These are phyloP conservation scores for Ispidina lecontei DNA, from an alignment of 2,797 vertebrate genomes.

Conservation along the genomic window DNA sequence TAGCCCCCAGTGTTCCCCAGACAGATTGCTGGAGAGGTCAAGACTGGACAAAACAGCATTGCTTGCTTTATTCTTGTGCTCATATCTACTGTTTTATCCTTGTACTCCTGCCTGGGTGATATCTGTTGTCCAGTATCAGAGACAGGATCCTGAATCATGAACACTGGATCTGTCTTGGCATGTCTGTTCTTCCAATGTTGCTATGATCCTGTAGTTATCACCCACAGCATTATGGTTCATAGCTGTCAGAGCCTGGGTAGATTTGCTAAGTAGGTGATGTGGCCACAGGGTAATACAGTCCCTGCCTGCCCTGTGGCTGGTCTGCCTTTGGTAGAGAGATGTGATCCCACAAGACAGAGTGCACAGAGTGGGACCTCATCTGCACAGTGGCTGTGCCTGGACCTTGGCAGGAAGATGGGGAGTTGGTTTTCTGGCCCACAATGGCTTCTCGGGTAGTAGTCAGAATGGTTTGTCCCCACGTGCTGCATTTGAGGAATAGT, in stretches of 20 bases:
- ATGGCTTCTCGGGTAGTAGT: background rate
- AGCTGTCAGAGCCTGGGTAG: background rate
- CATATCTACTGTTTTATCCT: background rate
- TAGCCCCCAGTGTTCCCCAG: background rate
- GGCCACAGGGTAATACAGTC: background rate
- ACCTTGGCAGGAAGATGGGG: background rate
- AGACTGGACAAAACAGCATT: background rate
- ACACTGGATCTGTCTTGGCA: background rate
- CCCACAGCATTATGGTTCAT: background rate
- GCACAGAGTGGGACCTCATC: too few relatives aligned
- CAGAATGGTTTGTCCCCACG: background rate
- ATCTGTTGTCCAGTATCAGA: background rate
- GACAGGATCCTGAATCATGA: background rate
- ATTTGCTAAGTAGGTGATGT: background rate
- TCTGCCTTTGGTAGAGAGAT: background rate
- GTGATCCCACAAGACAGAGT: too few relatives aligned
- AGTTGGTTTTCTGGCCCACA: background rate
- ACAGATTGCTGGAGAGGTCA: background rate
- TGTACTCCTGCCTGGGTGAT: background rate
- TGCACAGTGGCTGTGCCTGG: background rate
- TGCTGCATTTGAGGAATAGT: background rate
- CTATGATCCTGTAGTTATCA: background rate
- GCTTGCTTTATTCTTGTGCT: background rate
- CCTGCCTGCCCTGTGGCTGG: accelerated
- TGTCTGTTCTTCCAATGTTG: background rate